Evolutionary conservation across 2,113 vertebrate species (phyloP), one percentile per base, ranked within the genome.

Genomic region (Eudorcas thomsonii): DNA sequence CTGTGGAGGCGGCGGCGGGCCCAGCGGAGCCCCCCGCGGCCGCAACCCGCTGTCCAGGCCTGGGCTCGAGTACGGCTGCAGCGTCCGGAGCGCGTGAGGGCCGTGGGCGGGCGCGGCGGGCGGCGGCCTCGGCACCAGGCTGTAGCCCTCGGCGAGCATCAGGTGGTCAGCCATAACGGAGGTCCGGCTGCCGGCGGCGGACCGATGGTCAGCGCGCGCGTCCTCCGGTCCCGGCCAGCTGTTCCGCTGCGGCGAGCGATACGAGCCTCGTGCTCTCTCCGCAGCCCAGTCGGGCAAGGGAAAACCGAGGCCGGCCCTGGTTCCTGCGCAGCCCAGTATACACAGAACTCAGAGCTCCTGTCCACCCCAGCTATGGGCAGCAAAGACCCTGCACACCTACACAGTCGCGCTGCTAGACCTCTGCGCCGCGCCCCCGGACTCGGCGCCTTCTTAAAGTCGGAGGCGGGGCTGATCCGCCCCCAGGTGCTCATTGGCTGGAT

Each of bases 141-240:
- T 98, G 98, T 99, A 99, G 99, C 99, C 99, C 99, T 99, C 99
- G 92, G 99, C 98, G 99, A 99, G 99, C 99, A 99, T 99, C 99
- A 99, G 99, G 97, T 99, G 99, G 98, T 99, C 99, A 4, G 99
- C 99, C 99, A 99, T 99, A 94, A 97, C 98, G 14, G 57, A 71
- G 30, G 60, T 57, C 48, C 45, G 50, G 50, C 74, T 74, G 89
- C 59, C 50, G 52, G 83, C 33, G 57, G 80, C 48, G 2, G 23
- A 54, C 43, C 36, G 83, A 52, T 2, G 80, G 94, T 97, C 88
- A 92, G 97, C 36, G 52, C 88, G 21, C 90, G 81, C 80, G 55
- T 30, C 9, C 62, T 88, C 50, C 5, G 17, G 26, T 25, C n/a
- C 2, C 14, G 52, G 74, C 62, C 97, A n/a, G 4, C 45, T 21